Evolutionary conservation across 2,797 vertebrate genomes (phyloP), one percentile per base, ranked within the genome.

Genomic region (Nasua narica): DNA sequence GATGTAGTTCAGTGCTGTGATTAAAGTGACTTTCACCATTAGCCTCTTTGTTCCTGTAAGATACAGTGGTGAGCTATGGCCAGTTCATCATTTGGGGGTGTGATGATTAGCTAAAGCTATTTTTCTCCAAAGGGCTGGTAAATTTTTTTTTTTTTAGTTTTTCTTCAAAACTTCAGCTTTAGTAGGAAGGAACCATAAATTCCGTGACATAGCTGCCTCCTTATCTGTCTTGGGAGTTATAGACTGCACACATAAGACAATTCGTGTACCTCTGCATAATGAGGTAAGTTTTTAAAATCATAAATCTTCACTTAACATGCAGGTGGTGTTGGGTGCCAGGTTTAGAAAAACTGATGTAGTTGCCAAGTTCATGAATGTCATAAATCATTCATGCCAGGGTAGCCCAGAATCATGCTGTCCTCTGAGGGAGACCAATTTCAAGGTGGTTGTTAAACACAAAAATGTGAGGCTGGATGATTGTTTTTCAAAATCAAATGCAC

Each of bases 281-380:
- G 97, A 98, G 98, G 97, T 98, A 97, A 98, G 97, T 98, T 98
- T 98, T 98, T 98, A 97, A 98, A 98, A 98, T 98, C 98, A 98
- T 98, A 98, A 98, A 98, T 98, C 98, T 98, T 98, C 97, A 98
- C 97, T 98, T 98, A 98, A 98, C 98, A 98, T 98, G 98, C 98
- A 98, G 98, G 97, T 98, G 96, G 98, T 98, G 96, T 98, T 98
- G 95, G 97, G 97, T 98, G 98, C 98, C 98, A 98, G 97, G 95
- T 98, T 98, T 98, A 98, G 98, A 97, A 98, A 99, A 98, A 98
- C 97, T 94, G 97, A 98, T 98, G 97, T 97, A 97, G 98, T 98
- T 98, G 97, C 98, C 97, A 98, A 97, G 98, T 98, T 98, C 97
- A 98, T 98, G 98, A 98, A 98, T 98, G 98, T 98, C 97, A 97